Evolutionary conservation across 1,140 invertebrate genomes (phyloP).

Genomic region (Brachionus plicatilis): DNA sequence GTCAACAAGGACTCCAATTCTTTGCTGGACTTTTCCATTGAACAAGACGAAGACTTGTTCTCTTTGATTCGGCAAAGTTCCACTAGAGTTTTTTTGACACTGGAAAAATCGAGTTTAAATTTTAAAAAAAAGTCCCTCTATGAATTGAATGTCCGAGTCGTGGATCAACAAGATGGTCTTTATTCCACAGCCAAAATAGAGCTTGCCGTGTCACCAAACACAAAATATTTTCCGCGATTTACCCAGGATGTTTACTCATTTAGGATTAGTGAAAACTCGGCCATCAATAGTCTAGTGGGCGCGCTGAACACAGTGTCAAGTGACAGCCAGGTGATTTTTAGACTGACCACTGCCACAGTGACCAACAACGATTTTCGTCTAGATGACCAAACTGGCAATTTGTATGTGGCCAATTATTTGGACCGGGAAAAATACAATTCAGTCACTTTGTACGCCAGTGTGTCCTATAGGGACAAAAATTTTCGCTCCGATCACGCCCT

Average conservation of each 20-base stretch:
- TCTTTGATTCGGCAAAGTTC: constrained; percentile 7
- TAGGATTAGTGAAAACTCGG: neutral
- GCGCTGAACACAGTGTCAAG: neutral
- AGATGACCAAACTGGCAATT: constrained; percentile 22
- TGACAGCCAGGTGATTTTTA: neutral
- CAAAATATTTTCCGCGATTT: constrained; percentile 23
- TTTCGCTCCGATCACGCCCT: neutral
- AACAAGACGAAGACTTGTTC: constrained; percentile 8
- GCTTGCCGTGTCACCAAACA: neutral
- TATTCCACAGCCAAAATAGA: constrained; percentile 24
- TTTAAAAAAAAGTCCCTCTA: constrained; percentile 25
- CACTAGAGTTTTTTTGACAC: neutral
- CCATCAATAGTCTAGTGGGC: neutral
- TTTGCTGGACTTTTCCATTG: neutral
- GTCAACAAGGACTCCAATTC: neutral
- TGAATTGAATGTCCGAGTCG: neutral
- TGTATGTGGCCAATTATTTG: constrained; percentile 16
- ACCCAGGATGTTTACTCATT: constrained; percentile 11
- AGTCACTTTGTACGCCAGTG: constrained; percentile 13
- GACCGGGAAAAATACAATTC: constrained; percentile 1
- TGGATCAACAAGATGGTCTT: constrained; percentile 18
- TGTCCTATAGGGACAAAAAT: neutral
- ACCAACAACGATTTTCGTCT: neutral
- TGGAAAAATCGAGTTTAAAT: constrained; percentile 33
- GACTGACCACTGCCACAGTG: neutral